These are phyloP conservation scores for Heliocidaris tuberculata DNA, from an alignment of 35 echinoderm and acorn worm genomes.

Conservation along the genomic window DNA sequence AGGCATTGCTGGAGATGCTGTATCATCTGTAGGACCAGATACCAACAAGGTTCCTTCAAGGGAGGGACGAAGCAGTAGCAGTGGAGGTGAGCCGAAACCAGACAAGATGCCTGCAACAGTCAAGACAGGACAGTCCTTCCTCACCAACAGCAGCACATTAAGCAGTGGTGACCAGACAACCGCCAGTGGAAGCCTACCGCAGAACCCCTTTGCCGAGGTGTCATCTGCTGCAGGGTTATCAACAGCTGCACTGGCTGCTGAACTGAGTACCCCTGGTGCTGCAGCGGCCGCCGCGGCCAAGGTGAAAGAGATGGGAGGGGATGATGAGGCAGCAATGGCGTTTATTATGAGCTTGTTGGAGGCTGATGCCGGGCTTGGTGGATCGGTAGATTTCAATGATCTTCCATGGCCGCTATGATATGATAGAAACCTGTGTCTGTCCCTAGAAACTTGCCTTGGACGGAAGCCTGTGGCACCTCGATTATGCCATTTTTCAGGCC, in stretches of 20 bases:
- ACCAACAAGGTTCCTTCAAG: background rate
- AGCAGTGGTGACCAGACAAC: background rate
- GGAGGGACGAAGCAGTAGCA: background rate
- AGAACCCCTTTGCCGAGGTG: background rate
- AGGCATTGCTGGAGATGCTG: background rate
- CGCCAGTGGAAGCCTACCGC: background rate
- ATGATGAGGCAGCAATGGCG: slow-evolving; percentile 91
- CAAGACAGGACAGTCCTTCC: background rate
- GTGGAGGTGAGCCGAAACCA: background rate
- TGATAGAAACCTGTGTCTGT: background rate
- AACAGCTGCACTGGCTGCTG: background rate
- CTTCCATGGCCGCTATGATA: slow-evolving; percentile 86
- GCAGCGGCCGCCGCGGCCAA: slow-evolving; percentile 35
- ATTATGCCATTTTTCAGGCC: no score
- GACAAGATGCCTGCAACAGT: background rate
- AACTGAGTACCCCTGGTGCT: background rate
- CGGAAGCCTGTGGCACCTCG: background rate
- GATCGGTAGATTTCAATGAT: slow-evolving; percentile 83
- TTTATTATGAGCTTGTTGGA: slow-evolving; percentile 95
- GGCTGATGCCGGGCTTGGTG: slow-evolving; percentile 88
- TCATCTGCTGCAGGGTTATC: background rate
- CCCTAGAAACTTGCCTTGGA: background rate
- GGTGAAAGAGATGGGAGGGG: slow-evolving; percentile 44
- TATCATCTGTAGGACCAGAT: background rate
- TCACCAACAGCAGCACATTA: background rate